A percentile compares a stretch with the other conserved stretches of the same genome.
Evolutionary conservation across 2,797 vertebrate species (phyloP).

Genomic region (Sebastes paucispinis): DNA sequence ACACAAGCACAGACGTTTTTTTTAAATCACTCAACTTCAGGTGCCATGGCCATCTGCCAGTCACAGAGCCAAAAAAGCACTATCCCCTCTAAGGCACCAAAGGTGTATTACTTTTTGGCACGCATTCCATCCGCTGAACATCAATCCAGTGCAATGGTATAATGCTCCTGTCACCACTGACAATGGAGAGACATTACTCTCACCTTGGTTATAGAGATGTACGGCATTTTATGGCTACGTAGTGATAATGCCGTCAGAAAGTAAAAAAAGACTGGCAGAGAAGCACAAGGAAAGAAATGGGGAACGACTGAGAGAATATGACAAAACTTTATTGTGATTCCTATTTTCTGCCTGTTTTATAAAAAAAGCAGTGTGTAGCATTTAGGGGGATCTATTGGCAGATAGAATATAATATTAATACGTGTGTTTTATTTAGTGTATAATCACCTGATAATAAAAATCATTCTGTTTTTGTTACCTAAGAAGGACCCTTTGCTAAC

Average conservation of each 20-base stretch:
- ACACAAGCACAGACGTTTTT: constrained; percentile 1
- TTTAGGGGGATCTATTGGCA: too few species aligned
- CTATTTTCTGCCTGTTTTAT: background rate
- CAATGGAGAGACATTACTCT: constrained; percentile 57
- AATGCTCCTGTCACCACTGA: constrained; percentile 63
- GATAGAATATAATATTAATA: too few species aligned
- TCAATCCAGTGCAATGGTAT: constrained; percentile 53
- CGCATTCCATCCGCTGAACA: constrained; percentile 49
- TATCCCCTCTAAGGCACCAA: constrained; percentile 40
- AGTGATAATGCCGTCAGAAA: constrained; percentile 48
- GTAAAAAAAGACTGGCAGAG: background rate
- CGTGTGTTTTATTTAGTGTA: too few species aligned
- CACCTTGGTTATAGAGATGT: constrained; percentile 56
- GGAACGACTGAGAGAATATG: background rate
- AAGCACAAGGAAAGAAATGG: background rate
- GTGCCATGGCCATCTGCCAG: constrained; percentile 62
- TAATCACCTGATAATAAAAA: too few species aligned
- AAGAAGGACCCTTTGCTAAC: too few species aligned
- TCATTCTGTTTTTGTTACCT: too few species aligned
- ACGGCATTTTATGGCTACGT: constrained; percentile 45
- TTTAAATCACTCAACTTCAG: constrained; percentile 45
- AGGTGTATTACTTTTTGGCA: constrained; percentile 56
- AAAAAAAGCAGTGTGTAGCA: too few species aligned
- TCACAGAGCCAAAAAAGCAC: constrained; percentile 57
- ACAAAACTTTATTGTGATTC: background rate